Percentiles rank a stretch among this genome's conserved stretches.
Evolutionary conservation across 1,140 invertebrate species (phyloP).

Genomic region (Chironomus tepperi): DNA sequence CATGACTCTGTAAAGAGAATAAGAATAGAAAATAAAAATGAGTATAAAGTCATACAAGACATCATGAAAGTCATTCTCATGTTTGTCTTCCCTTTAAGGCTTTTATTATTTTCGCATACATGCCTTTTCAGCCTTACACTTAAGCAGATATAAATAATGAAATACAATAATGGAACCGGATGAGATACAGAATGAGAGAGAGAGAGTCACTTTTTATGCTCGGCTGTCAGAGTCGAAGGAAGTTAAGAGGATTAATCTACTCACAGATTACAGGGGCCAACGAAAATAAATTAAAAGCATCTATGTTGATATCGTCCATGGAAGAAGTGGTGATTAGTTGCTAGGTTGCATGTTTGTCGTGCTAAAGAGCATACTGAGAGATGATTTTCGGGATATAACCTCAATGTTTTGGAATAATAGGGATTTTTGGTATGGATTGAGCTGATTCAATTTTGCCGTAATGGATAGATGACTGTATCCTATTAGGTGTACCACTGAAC

Average conservation of each 20-base stretch:
- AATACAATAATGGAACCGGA: slow-evolving; percentile 1
- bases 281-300: slow-evolving; percentile 21
- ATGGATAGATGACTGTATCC: too few species aligned
- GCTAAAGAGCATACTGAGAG: too few species aligned
- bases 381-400: too few species aligned
- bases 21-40: slow-evolving; percentile 27
- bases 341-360: too few species aligned
- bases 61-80: background rate
- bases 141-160: slow-evolving; percentile 15
- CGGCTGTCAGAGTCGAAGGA: background rate
- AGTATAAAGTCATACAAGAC: background rate
- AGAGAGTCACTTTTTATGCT: background rate
- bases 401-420: too few species aligned
- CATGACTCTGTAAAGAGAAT: slow-evolving; percentile 50
- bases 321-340: too few species aligned
- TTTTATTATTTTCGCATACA: slow-evolving; percentile 2
- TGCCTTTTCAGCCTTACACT: slow-evolving; percentile 9
- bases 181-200: background rate
- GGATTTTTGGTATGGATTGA: too few species aligned
- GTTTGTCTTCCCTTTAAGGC: background rate
- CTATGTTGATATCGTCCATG: background rate
- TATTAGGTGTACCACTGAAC: too few species aligned
- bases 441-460: too few species aligned
- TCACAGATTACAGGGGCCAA: slow-evolving; percentile 5
- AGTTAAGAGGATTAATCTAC: slow-evolving; percentile 18